Base-by-base conservation (phyloP, 2,113 vertebrate genomes). In the Alaudala cheleensis region DNA sequence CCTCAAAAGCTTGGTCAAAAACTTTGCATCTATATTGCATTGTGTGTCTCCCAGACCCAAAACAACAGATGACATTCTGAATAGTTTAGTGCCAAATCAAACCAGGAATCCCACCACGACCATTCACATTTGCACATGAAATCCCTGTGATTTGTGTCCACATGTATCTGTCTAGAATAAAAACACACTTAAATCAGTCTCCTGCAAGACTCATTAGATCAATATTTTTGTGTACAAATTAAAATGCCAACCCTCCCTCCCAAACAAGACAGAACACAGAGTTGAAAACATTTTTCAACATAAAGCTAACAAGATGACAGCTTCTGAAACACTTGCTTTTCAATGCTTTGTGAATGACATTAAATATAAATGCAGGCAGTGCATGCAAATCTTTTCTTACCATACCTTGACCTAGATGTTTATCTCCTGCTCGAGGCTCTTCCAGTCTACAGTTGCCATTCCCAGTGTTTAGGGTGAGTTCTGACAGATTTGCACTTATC, bases 401-500 rank as follows among this genome's bases (percentile, higher is more conserved):
- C 69, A 66, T 98, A 98, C 98, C 98, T 98, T 97, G 98, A 93
- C 97, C 95, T 90, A 96, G 33, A 62, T 95, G 95, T 87, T 97
- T 98, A 94, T 97, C 96, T 67, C 97, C 97, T 7, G 70, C 50
- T 86, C 86, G 90, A 20, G 96, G 90, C 31, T 98, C 98, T 83
- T 98, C 98, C 58, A 97, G 91, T 50, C 64, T 96, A 82, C 98
- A 97, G 92, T 92, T 97, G 62, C 97, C 96, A 47, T 98, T 97
- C 81, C 94, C 96, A 34, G 80, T 5, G 69, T 91, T 64, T 2
- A 98, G 92, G 60, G 71, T 94, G 89, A 99, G 98, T 78, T 99
- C 99, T 10, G 98, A 96, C 18, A 99, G 97, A 73, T 97, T 62
- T 33, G 83, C 80, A 80, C 84, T 97, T 98, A 98, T 95, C 81